A percentile compares a stretch with the other conserved stretches of the same genome.
Evolutionary conservation across 2,888 invertebrate genomes (phyloP).

Genomic region (Antitype chi): DNA sequence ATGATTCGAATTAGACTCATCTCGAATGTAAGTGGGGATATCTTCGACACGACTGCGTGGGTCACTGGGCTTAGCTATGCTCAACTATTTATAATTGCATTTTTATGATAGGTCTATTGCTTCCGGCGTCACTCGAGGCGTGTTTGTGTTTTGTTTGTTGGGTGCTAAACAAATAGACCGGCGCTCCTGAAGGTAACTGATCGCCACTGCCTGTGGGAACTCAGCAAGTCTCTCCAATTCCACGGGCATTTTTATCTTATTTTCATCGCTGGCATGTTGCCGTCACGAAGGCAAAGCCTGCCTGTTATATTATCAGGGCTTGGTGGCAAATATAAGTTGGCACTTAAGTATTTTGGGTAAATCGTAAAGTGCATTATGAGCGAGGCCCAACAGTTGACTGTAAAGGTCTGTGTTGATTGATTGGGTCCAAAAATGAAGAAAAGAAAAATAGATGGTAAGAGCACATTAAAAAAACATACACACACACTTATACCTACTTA

Average conservation of each 20-base stretch:
- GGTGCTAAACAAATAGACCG: background rate
- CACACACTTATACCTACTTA: no score
- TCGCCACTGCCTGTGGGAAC: background rate
- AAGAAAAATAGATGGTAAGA: no score
- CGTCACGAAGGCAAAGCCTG: background rate
- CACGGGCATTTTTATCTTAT: no score
- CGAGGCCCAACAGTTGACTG: background rate
- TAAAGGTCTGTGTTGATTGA: background rate
- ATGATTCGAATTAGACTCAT: constrained; percentile 81
- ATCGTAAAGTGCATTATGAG: background rate
- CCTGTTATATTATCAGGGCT: background rate
- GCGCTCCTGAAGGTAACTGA: background rate
- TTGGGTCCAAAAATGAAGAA: background rate
- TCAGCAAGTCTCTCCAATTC: background rate
- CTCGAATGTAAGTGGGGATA: constrained; percentile 59
- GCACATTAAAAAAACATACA: no score
- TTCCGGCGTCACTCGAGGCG: background rate
- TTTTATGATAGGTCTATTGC: background rate
- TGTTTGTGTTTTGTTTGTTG: background rate
- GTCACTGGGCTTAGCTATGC: constrained; percentile 5
- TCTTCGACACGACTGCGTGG: constrained; percentile 35
- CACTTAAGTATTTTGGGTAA: background rate
- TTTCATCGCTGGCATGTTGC: background rate
- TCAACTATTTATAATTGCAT: constrained; percentile 18
- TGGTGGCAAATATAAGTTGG: background rate